Base-by-base conservation (phyloP, 1,140 invertebrate genomes). In the Bilobella aurantiaca region DNA sequence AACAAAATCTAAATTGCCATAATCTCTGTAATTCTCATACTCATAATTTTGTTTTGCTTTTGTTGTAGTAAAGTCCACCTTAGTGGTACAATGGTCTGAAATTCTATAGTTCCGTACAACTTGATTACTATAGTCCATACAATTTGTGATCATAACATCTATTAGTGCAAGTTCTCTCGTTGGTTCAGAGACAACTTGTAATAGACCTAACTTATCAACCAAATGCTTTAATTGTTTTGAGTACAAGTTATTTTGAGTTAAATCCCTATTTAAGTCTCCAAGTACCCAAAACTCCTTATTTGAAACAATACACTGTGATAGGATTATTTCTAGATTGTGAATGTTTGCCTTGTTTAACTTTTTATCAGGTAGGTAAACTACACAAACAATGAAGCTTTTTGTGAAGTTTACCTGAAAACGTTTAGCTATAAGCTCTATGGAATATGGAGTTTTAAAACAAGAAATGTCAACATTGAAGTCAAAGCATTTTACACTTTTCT, bases 161-260 rank as follows among this genome's bases (percentile, higher is more conserved):
- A 16, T 5, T 56, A 56, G 8, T 16, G 5, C 49, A 12, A 12
- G 14, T n/a, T n/a, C n/a, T n/a, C n/a, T n/a, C n/a, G n/a, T n/a
- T n/a, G n/a, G n/a, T n/a, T n/a, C n/a, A n/a, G n/a, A n/a, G n/a
- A n/a, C n/a, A n/a, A n/a, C n/a, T n/a, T n/a, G n/a, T n/a, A n/a
- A n/a, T n/a, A n/a, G 21, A 5, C 14, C 49, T 12, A 16, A 29
- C 14, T 2, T 3, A 8, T 28, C n/a, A 56, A 63, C 47, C 29
- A 27, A 21, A 56, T 63, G 62, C 3, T n/a, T 29, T 29, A 63
- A 56, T 28, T 28, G 29, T 3, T 18, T 14, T 29, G 14, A 56
- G 46, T 47, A n/a, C 14, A 8, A 32, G 25, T 53, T 12, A 63
- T 18, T n/a, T 63, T 63, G 28, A 63, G 57, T 18, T 63, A 46